Evolutionary conservation across 2,797 vertebrate species (phyloP), one percentile per base, ranked within the genome.

Genomic region (Gastrophryne carolinensis): DNA sequence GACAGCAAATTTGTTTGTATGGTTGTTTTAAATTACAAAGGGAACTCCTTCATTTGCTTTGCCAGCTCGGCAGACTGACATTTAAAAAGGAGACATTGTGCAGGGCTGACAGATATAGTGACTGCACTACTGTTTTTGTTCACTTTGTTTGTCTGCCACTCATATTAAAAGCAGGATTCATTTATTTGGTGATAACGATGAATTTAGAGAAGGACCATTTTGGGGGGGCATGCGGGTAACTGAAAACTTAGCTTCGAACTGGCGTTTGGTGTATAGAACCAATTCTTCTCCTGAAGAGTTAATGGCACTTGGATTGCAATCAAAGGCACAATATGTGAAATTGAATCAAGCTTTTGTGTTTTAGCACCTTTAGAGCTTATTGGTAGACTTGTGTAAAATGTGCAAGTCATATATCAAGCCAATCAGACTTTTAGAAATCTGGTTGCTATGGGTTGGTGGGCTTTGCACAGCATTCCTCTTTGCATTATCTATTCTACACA

Each of bases 1-100:
- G 80, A 82, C 80, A 82, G 74, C 84, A 80, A 81, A 83, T 84
- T 84, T 83, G 77, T 74, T 85, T 83, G 77, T 74, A 57, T 82
- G 74, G 11, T 1, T 83, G 27, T 75, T 82, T 83, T 82, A 72
- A 83, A 67, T 86, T 84, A 76, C 79, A 80, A 83, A 86, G 41
- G 52, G 44, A 76, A 85, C 84, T 83, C 9, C 29, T 41, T 71
- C 32, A 39, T 39, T 84, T 79, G 26, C 73, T 44, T 13, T 24
- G 80, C 83, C 79, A 80, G 75, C 77, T 39, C 87, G 82, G 79
- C 84, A 80, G 52, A 34, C 64, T 72, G 79, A 72, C 49, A 64
- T 50, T 62, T 70, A 35, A 63, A 39, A 58, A 60, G 34, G 37
- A 66, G n/a, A 29, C 21, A 71, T 60, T 71, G 54, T 71, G 44